Evolutionary conservation across 2,113 vertebrate genomes (phyloP), one percentile per base, ranked within the genome.

Genomic region (Dicentrarchus labrax): DNA sequence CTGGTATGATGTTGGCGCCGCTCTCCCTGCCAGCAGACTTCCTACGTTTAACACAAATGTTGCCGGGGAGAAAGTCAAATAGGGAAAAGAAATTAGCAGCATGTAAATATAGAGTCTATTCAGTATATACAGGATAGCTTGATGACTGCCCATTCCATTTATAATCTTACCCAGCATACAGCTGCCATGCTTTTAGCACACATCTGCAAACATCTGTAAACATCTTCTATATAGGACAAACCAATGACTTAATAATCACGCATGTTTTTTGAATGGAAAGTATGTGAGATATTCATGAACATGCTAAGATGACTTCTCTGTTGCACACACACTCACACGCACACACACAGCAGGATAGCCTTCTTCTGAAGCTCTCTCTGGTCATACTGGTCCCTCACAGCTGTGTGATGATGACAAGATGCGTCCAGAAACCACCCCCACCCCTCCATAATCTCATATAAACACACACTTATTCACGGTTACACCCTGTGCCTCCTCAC

Each of bases 161-260:
- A 19, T 60, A 41, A 39, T 41, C 8, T 21, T 50, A 21, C 5
- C 38, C 43, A 45, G 13, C 62, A 41, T 36, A 56, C 53, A 62
- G 10, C 16, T 51, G 70, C 51, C 36, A 59, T 43, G 39, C 59
- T 47, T 76, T 53, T 72, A 39, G 21, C 69, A 66, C 48, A 82
- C 61, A 82, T 62, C 72, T 83, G 66, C 24, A 36, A 56, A 62
- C 53, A 84, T 66, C 72, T 83, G 65, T 38, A 54, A 48, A 43
- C 39, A 53, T 36, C 4, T 0, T 73, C 60, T 76, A 75, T 77
- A 67, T 60, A 48, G 70, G 39, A 71, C 68, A 83, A 17, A 41
- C 39, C 62, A 64, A 80, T 90, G 56, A 89, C 51, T 80, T 71
- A 83, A 67, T 88, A 51, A 78, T 84, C 30, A 73, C n/a, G 17